Conservation (phyloP, 2,113 vertebrate species). For the Tichodroma muraria region DNA sequence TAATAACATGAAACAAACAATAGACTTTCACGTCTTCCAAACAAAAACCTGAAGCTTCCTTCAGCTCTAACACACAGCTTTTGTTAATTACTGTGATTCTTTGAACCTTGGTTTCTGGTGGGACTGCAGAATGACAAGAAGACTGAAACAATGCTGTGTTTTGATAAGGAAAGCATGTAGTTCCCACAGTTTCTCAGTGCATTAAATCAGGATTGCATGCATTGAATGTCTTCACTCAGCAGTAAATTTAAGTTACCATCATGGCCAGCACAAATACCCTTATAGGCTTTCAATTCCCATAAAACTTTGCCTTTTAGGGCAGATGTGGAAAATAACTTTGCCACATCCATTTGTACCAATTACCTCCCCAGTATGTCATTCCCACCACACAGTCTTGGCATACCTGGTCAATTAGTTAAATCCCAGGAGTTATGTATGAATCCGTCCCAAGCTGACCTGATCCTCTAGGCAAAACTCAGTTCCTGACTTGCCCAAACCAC, state of each 20-base stretch:
- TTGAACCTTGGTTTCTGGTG: not conserved
- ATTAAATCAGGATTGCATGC: not conserved
- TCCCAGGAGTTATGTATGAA: not conserved
- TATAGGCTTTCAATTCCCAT: not conserved
- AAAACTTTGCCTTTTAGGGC: not conserved
- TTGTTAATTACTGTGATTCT: constrained; percentile 12
- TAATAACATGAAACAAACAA: not conserved
- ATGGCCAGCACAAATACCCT: not conserved
- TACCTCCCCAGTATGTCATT: rapidly evolving
- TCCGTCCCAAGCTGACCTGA: not conserved
- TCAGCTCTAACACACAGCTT: not conserved
- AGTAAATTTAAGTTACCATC: not conserved
- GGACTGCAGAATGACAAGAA: not conserved
- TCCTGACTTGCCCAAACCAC: constrained; percentile 8
- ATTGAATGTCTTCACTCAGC: not conserved
- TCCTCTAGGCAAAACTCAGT: not conserved
- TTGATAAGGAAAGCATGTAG: not conserved
- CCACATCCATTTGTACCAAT: not conserved
- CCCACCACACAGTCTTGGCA: not conserved
- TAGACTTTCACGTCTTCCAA: not conserved
- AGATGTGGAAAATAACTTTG: not conserved
- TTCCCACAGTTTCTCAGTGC: not conserved
- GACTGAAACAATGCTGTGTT: not conserved
- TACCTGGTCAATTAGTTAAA: not conserved
- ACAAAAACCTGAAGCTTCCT: not conserved